phyloP scores from a whole-genome alignment of 2,113 vertebrate species.

The Paradisaea rubra region DNA sequence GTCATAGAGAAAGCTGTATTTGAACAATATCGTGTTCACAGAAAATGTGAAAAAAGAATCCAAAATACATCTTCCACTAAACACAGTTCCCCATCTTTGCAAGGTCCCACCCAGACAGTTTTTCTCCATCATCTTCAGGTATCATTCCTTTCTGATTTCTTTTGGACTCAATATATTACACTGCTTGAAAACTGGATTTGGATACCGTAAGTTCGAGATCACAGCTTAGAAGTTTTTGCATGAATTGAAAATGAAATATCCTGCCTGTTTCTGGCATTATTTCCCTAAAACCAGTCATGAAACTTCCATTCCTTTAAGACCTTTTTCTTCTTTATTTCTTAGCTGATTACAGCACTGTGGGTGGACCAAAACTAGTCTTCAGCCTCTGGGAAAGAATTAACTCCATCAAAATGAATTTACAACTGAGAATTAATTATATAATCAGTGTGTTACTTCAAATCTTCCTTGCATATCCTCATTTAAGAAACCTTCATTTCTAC shows the following conservation, averaged over 20 bases:
- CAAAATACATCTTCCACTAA: not conserved
- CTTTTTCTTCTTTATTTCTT: not conserved
- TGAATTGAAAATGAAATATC: conserved; percentile 4
- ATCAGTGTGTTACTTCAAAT: conserved; percentile 57
- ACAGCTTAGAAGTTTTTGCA: not conserved
- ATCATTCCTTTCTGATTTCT: not conserved
- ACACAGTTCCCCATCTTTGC: not conserved
- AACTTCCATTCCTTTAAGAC: not conserved
- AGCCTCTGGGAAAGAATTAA: conserved; percentile 66
- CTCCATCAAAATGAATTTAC: conserved; percentile 62
- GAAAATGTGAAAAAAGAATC: not conserved
- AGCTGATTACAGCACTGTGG: conserved; percentile 18
- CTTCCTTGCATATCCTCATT: conserved; percentile 33
- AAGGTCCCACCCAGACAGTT: not conserved
- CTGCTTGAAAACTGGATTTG: not conserved
- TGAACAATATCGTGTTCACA: not conserved
- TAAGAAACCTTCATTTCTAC: conserved; percentile 25
- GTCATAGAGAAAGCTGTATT: not conserved
- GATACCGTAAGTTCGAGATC: not conserved
- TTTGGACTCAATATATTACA: not conserved
- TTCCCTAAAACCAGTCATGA: not conserved
- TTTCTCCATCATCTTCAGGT: not conserved
- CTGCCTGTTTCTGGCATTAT: not conserved
- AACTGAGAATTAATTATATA: conserved; percentile 68
- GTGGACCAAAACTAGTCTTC: conserved; percentile 39